Base-by-base conservation (phyloP, 2,888 invertebrate genomes). In the Idaea dimidiata region DNA sequence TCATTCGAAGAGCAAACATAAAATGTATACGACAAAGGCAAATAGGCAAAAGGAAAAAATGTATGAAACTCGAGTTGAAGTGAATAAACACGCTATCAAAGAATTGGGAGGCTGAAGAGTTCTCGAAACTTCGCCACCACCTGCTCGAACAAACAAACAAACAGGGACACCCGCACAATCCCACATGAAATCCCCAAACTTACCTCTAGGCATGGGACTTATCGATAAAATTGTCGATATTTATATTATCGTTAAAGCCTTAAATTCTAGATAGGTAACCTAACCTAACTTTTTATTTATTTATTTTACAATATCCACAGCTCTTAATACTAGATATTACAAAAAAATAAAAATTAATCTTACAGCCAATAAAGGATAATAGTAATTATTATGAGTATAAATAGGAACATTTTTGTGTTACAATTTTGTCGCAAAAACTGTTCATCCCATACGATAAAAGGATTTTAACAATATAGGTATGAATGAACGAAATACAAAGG, bases 31-130 rank as follows among this genome's bases (percentile, higher is more conserved):
- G 64, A 62, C 57, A 59, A 72, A 71, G 72, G 66, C 68, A 68
- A 65, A 69, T 66, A 67, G 33, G 65, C 43, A 54, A 55, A 43
- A 63, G 62, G 64, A 67, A 67, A 24, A 68, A 70, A 65, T 67
- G 56, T 57, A 64, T 61, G 60, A 66, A 68, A 59, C 63, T 62
- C 62, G 64, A 24, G 24, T 24, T 24, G 24, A 61, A 63, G 66
- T 70, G 72, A 72, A 75, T 72, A 76, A 76, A 76, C 72, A 75
- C 73, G 73, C 70, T 68, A 72, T 75, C 74, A 72, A 71, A 72
- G 70, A 70, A 69, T 71, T 67, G 63, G 61, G 68, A 67, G 71
- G 65, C 67, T 61, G 67, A 64, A 43, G 64, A 60, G 61, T 65
- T 68, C 67, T 69, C 68, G 62, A 72, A 72, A 68, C 68, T 72